These are phyloP conservation scores for Stenoptilia bipunctidactyla DNA, from an alignment of 2,888 invertebrate genomes.

Conservation along the genomic window DNA sequence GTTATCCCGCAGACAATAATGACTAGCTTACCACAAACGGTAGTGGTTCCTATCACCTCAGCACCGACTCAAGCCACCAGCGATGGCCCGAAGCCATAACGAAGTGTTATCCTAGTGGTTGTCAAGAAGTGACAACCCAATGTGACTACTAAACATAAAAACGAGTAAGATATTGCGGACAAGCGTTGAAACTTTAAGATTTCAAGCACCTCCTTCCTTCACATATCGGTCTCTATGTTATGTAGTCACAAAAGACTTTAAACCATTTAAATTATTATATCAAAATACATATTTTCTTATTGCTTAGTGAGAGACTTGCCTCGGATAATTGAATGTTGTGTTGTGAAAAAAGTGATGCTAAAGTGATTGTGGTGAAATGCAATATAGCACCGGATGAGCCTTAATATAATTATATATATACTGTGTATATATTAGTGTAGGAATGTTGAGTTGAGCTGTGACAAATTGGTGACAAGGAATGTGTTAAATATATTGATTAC, in stretches of 20 bases:
- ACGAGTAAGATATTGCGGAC: constrained; percentile 6
- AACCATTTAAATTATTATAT: background rate
- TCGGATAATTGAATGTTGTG: constrained; percentile 12
- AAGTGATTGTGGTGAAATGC: constrained; percentile 21
- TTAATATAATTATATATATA: constrained; percentile 49
- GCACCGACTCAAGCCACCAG: constrained; percentile 14
- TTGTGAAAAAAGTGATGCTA: constrained; percentile 13
- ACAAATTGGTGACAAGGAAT: constrained; percentile 32
- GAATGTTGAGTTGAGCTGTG: constrained; percentile 26
- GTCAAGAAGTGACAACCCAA: constrained; percentile 29
- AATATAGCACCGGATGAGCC: constrained; percentile 51
- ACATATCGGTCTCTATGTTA: no score
- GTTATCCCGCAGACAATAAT: constrained; percentile 76
- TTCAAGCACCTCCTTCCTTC: no score
- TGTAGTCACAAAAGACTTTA: no score
- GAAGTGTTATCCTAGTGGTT: constrained; percentile 43
- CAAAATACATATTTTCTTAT: constrained; percentile 17
- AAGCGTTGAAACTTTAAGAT: constrained; percentile 21
- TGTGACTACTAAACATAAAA: constrained; percentile 15
- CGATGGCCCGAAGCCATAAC: constrained; percentile 42
- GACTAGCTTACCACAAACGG: background rate
- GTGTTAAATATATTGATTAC: constrained; percentile 37
- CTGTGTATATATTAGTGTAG: constrained; percentile 58
- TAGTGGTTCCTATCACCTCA: constrained; percentile 5
- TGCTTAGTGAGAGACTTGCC: constrained; percentile 19